Conservation (phyloP, 2,113 vertebrate species). For the Pelecanoides urinatrix region DNA sequence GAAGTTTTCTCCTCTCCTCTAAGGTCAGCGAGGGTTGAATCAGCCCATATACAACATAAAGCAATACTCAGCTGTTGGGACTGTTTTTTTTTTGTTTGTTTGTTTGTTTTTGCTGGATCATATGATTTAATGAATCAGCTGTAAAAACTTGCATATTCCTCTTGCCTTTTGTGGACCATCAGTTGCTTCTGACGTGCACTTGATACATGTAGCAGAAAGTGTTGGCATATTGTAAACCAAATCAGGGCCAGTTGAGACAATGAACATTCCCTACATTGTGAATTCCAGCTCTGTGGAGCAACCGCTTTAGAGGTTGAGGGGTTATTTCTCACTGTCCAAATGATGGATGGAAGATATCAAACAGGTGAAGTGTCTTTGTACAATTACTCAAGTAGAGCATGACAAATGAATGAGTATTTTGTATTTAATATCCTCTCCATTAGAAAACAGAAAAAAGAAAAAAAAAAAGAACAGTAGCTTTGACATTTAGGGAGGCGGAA, state of each 20-base stretch:
- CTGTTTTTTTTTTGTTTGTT: no score
- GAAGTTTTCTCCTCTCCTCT: background rate
- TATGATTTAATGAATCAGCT: background rate
- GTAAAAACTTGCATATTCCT: background rate
- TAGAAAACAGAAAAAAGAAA: background rate
- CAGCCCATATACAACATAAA: background rate
- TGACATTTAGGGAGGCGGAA: background rate
- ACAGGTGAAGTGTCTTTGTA: background rate
- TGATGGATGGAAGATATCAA: conserved; percentile 21
- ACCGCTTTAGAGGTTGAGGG: background rate
- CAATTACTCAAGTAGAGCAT: background rate
- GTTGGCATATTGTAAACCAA: background rate
- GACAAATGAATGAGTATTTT: background rate
- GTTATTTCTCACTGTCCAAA: conserved; percentile 18
- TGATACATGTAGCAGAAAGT: background rate
- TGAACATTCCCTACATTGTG: background rate
- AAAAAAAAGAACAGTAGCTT: background rate
- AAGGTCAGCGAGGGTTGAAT: background rate
- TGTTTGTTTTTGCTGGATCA: fast-evolving
- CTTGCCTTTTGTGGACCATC: background rate
- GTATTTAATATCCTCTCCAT: background rate
- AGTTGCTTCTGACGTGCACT: background rate
- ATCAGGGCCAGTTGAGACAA: background rate
- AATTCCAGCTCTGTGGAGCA: background rate
- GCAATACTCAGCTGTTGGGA: background rate